phyloP scores from a whole-genome alignment of 2,888 invertebrate species.

The Agriopis leucophaearia region DNA sequence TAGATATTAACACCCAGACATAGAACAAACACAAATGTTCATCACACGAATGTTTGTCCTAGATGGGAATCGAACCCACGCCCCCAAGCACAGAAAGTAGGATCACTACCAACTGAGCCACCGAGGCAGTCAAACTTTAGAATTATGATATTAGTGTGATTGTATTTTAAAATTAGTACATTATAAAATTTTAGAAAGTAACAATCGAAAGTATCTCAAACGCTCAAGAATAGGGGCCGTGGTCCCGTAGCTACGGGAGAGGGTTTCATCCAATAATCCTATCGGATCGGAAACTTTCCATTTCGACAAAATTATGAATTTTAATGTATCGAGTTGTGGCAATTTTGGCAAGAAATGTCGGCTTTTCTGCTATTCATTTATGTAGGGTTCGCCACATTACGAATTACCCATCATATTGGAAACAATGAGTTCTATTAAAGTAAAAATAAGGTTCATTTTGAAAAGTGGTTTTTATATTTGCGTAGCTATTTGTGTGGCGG shows the following conservation, averaged over 20 bases:
- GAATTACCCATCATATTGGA: background rate
- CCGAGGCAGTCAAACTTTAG: too few species aligned
- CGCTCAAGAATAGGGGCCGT: background rate
- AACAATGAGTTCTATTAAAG: background rate
- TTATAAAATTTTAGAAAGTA: too few species aligned
- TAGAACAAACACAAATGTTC: too few species aligned
- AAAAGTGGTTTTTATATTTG: background rate
- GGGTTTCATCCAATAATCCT: slow-evolving; percentile 14
- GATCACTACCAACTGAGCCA: too few species aligned
- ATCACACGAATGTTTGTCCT: too few species aligned
- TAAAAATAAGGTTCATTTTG: slow-evolving; percentile 2
- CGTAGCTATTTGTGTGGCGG: background rate
- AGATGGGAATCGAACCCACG: too few species aligned
- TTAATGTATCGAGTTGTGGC: slow-evolving; percentile 19
- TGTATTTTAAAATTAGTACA: too few species aligned
- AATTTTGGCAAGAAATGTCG: slow-evolving; percentile 16
- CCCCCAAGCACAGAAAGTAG: too few species aligned
- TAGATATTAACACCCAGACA: too few species aligned
- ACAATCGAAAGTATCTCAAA: background rate
- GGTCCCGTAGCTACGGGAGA: background rate
- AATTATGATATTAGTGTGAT: too few species aligned
- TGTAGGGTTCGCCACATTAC: slow-evolving; percentile 3
- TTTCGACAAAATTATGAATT: slow-evolving; percentile 18
- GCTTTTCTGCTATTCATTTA: slow-evolving; percentile 12
- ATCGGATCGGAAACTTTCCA: slow-evolving; percentile 17